Evolutionary conservation across 2,797 vertebrate species (phyloP).

Genomic region (Peromyscus nudipes): DNA sequence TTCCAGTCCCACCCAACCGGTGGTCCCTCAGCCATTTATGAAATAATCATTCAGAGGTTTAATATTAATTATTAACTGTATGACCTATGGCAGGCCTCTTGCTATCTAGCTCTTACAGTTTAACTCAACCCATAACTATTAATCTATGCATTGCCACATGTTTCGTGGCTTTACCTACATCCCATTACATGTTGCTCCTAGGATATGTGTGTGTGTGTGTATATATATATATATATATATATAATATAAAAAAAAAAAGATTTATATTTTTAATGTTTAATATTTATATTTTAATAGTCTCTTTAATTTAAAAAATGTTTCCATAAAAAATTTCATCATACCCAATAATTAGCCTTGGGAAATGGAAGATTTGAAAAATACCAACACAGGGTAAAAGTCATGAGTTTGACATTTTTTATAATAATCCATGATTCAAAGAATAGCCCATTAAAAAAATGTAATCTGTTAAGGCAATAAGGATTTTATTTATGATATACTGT

Average conservation of each 20-base stretch:
- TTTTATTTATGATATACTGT: neutral
- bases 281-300: neutral
- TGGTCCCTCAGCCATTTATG: too few species aligned
- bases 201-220: accelerated
- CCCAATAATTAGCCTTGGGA: neutral
- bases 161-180: too few species aligned
- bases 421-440: neutral
- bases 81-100: too few species aligned
- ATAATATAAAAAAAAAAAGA: neutral
- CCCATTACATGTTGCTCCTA: too few species aligned
- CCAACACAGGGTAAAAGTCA: neutral
- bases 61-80: too few species aligned
- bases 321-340: neutral
- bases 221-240: neutral
- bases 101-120: too few species aligned
- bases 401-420: neutral
- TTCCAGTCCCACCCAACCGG: too few species aligned
- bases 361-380: neutral
- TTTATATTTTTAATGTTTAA: neutral
- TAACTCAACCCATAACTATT: too few species aligned
- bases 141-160: too few species aligned
- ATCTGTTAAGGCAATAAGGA: neutral
- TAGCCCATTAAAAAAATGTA: neutral
- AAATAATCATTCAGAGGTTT: too few species aligned
- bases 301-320: neutral